Evolutionary conservation across 2,797 vertebrate species (phyloP).

Genomic region (Sebastes taczanowskii): DNA sequence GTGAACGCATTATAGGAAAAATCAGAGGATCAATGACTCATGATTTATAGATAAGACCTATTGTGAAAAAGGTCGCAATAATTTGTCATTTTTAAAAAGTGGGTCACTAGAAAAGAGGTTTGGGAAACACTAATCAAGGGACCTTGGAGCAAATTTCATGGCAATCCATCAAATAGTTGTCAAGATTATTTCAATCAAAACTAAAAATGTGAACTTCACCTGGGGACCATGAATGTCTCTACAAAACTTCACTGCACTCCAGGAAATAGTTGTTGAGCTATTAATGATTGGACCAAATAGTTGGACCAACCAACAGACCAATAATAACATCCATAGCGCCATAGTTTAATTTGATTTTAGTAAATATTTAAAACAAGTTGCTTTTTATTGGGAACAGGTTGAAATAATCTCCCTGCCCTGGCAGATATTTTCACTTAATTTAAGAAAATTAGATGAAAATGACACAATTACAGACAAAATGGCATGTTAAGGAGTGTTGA

Average conservation of each 20-base stretch:
- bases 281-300: background rate
- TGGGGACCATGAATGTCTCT: background rate
- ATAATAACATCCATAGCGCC: background rate
- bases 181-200: background rate
- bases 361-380: background rate
- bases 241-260: background rate
- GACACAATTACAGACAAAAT: background rate
- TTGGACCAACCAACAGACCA: background rate
- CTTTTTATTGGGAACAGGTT: slow-evolving; percentile 1
- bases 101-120: too few relatives aligned
- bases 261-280: background rate
- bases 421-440: background rate
- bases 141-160: background rate
- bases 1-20: too few relatives aligned
- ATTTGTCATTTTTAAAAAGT: too few relatives aligned
- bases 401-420: background rate
- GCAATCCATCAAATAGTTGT: background rate
- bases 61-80: too few relatives aligned
- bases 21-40: too few relatives aligned
- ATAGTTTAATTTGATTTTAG: background rate
- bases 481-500: background rate
- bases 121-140: background rate
- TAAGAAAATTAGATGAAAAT: background rate
- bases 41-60: fast-evolving
- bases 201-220: background rate